These are phyloP conservation scores for Empidonax traillii DNA, from an alignment of 2,113 vertebrate species.

Conservation along the genomic window DNA sequence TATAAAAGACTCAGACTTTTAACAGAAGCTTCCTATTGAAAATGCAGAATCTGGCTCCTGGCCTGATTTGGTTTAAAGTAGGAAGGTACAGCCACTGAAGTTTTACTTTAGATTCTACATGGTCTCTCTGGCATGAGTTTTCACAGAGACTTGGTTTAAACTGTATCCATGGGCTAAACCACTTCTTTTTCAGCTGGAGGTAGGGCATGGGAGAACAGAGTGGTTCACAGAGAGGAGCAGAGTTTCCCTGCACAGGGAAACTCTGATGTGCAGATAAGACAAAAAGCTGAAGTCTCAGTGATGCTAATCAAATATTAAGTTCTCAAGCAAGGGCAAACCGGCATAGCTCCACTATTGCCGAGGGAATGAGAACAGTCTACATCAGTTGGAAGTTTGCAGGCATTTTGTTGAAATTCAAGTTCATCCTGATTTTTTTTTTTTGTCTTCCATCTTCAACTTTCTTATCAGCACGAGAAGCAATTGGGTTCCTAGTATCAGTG, in stretches of 20 bases:
- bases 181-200: not conserved
- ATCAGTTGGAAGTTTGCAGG: not conserved
- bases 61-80: not conserved
- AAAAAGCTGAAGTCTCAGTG: not conserved
- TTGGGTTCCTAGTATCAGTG: fast-evolving
- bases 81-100: not conserved
- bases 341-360: not conserved
- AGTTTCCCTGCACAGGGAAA: not conserved
- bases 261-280: not conserved
- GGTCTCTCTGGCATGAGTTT: not conserved
- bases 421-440: not conserved
- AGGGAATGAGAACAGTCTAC: not conserved
- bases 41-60: not conserved
- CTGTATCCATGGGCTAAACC: not conserved
- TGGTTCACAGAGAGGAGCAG: not conserved
- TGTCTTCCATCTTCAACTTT: not conserved
- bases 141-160: not conserved
- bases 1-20: not conserved
- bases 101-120: not conserved
- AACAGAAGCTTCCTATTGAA: not conserved
- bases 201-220: not conserved
- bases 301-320: not conserved
- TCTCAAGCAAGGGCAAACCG: not conserved
- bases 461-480: not conserved
- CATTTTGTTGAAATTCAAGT: not conserved